Base-by-base conservation (phyloP, 2,113 vertebrate species). In the Choloepus hoffmanni region DNA sequence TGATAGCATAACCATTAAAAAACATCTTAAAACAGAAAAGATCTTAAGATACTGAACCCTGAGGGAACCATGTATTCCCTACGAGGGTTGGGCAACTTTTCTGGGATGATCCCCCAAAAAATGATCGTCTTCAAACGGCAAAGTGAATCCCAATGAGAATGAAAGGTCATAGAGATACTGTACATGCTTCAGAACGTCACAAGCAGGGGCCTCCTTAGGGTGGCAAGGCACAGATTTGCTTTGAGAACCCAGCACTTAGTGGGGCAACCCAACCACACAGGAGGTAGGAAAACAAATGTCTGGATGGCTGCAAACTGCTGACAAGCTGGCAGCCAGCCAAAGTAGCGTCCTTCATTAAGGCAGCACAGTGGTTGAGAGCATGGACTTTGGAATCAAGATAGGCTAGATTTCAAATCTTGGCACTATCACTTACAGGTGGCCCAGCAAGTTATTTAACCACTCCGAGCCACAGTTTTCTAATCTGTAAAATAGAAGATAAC, bases 231-330 rank as follows among this genome's bases (percentile, higher is more conserved):
- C 82, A 62, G 73, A 63, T 1, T 2, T 89, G 63, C 89, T 85
- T 86, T 19, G 53, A 96, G 92, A 74, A 87, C 63, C 88, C 48
- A 78, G 79, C 45, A 85, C n/a, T 78, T 81, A 24, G 48, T 23
- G 43, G 89, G 79, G 24, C 40, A 55, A 60, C 72, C 50, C 58
- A 55, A 7, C 74, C 28, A 1, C 62, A 28, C 63, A 50, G 28
- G 53, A 79, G 90, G 70, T 50, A 97, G 62, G 76, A 67, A 53
- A 67, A 84, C 10, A 26, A 26, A 3, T 33, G 36, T 67, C 73
- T 23, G 62, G 72, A 40, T 3, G 82, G 72, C 88, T 89, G 68
- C 62, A 50, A 55, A 67, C 40, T 2, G 15, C 24, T 18, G 58
- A 63, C 48, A 8, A 11, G 36, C 63, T 19, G 86, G 79, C 68